Percentiles rank a stretch among this genome's conserved stretches.
These are phyloP conservation scores for Anguilla megastoma DNA, from an alignment of 2,797 vertebrate species.

Conservation along the genomic window DNA sequence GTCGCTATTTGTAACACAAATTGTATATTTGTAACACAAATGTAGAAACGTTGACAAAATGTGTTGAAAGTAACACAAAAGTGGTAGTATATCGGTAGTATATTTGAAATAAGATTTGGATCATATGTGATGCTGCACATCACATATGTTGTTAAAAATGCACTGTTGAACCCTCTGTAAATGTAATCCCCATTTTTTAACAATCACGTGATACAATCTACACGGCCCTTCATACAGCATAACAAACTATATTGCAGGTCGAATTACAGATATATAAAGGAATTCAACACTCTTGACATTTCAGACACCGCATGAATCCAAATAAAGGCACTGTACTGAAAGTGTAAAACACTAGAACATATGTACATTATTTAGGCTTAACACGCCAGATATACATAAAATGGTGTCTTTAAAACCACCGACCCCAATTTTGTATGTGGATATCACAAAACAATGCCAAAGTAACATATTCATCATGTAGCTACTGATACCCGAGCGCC, in stretches of 20 bases:
- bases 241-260: slow-evolving; percentile 4
- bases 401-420: neutral
- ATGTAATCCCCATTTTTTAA: neutral
- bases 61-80: neutral
- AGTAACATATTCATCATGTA: neutral
- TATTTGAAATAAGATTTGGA: neutral
- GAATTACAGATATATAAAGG: neutral
- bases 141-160: neutral
- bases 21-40: no score
- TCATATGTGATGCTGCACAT: neutral
- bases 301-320: neutral
- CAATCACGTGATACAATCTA: slow-evolving; percentile 4
- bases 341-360: slow-evolving; percentile 33
- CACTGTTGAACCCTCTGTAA: neutral
- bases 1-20: no score
- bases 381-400: neutral
- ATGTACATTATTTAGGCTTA: neutral
- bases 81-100: neutral
- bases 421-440: neutral
- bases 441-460: neutral
- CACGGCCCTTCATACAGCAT: neutral
- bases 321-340: slow-evolving; percentile 44
- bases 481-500: neutral
- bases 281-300: slow-evolving; percentile 17
- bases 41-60: neutral